Evolutionary conservation across 2,797 vertebrate genomes (phyloP), one percentile per base, ranked within the genome.

Genomic region (Galaxias olidus): DNA sequence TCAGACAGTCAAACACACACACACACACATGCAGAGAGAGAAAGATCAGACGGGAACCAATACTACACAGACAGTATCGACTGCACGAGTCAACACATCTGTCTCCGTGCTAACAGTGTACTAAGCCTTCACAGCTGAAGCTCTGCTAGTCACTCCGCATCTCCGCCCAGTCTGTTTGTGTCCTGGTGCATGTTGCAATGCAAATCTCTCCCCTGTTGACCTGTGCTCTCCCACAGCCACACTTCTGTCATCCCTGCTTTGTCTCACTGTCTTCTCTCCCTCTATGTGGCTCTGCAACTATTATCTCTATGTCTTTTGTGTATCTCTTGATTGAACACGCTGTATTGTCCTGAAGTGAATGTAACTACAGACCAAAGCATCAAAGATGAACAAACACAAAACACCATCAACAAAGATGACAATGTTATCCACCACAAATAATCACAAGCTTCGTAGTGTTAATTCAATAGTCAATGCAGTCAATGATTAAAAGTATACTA

Each of bases 231-330:
- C 47, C 47, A 4, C 17, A 8, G 9, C 7, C 17, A 10, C 56
- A 12, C 7, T 4, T 6, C 8, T 62, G 17, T 50, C 0, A 30
- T 8, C 53, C 57, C 17, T 13, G 56, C 50, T 57, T 3, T 53
- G 17, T 10, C 48, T 12, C 0, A 65, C 59, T 17, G 8, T 59
- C 52, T 63, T n/a, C 49, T 58, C 13, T 30, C 53, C 4, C 19
- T 40, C 30, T 62, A 12, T 43, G 0, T 10, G 11, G 20, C 71
- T 48, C 65, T 48, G 42, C 44, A 50, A 41, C 62, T 72, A 48
- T 64, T 45, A 45, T 48, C 53, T 43, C 65, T 69, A 61, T 50
- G 66, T 47, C 47, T 49, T 50, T 46, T 56, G n/a, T 74, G 63
- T 53, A 65, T 45, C 45, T 46, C 52, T 43, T 63, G 73, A 63